Evolutionary conservation across 2,797 vertebrate species (phyloP).

Genomic region (Anas flavirostris): DNA sequence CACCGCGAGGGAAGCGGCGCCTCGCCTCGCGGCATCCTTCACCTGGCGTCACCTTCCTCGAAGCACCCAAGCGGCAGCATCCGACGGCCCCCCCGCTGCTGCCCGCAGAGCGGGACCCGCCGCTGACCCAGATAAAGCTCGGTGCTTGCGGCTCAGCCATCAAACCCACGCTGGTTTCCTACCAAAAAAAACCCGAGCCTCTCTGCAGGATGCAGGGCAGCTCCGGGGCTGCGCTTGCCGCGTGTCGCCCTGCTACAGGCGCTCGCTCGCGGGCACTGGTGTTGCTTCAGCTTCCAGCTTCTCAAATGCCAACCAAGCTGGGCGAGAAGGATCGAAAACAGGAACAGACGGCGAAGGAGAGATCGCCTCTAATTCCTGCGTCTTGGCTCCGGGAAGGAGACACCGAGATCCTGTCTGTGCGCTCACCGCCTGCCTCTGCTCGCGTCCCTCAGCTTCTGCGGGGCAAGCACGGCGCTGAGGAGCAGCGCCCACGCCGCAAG

Average conservation of each 20-base stretch:
- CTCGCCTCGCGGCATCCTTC: background rate
- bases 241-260: background rate
- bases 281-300: slow-evolving; percentile 14
- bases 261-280: background rate
- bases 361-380: background rate
- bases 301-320: slow-evolving; percentile 18
- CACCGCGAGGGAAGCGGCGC: background rate
- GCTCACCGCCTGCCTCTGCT: background rate
- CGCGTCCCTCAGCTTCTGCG: background rate
- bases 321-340: slow-evolving; percentile 33
- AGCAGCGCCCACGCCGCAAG: no score
- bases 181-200: background rate
- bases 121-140: slow-evolving; percentile 18
- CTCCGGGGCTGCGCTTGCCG: background rate
- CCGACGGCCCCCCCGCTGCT: fast-evolving
- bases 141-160: background rate
- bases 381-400: slow-evolving; percentile 55
- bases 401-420: slow-evolving; percentile 17
- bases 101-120: background rate
- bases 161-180: background rate
- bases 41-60: background rate
- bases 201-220: slow-evolving; percentile 50
- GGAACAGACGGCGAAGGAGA: slow-evolving; percentile 10
- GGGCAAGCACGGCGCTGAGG: background rate
- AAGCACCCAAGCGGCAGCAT: fast-evolving